phyloP scores from a whole-genome alignment of 2,113 vertebrate species.

The Delphinapterus leucas region DNA sequence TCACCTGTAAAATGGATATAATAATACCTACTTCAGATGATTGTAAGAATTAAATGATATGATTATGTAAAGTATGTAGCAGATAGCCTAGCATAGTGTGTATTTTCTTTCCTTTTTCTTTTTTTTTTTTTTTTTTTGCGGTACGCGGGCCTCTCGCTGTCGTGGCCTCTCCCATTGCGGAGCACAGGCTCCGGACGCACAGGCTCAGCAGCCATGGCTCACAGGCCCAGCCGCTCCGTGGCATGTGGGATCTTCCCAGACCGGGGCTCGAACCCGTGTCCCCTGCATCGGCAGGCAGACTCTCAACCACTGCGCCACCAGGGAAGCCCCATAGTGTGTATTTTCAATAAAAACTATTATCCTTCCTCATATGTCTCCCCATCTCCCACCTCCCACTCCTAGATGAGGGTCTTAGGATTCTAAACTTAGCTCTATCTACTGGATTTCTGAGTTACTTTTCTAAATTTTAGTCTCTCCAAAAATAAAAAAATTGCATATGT shows the following conservation, averaged over 20 bases:
- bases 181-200: too few species aligned
- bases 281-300: too few species aligned
- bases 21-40: background rate
- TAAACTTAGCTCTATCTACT: background rate
- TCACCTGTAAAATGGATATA: background rate
- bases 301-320: too few species aligned
- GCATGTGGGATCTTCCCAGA: too few species aligned
- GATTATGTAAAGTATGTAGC: background rate
- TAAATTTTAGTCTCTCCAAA: slow-evolving; percentile 21
- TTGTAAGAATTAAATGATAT: background rate
- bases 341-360: background rate
- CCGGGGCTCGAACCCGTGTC: too few species aligned
- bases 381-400: background rate
- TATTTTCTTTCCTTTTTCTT: too few species aligned
- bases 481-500: background rate
- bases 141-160: too few species aligned
- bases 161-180: too few species aligned
- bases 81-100: background rate
- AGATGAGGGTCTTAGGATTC: background rate
- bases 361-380: background rate
- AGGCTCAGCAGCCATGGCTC: too few species aligned
- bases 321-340: too few species aligned
- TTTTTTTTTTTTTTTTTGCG: too few species aligned
- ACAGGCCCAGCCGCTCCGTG: too few species aligned
- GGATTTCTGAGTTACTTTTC: background rate